A percentile compares a stretch with the other conserved stretches of the same genome.
Conservation (phyloP, 2,113 vertebrate genomes). For the Dipodomys spectabilis region DNA sequence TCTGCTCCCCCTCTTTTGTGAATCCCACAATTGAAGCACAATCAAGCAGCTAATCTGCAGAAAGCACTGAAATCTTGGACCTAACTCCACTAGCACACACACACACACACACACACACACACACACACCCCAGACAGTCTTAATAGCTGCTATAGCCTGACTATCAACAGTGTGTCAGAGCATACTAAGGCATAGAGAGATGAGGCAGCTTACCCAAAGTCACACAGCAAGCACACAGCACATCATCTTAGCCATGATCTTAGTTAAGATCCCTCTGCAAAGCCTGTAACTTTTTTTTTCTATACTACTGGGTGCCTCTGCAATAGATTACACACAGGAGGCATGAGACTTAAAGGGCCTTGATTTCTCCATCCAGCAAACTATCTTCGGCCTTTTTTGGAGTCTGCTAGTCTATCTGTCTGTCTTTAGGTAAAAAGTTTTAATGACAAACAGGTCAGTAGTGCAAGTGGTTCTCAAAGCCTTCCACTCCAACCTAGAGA, state of each 20-base stretch:
- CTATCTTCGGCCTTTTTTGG: background rate
- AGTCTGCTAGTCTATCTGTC: background rate
- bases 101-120: too few relatives aligned
- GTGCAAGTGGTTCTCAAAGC: background rate
- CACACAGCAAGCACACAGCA: background rate
- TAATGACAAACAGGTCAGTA: background rate
- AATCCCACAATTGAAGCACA: background rate
- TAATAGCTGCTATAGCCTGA: background rate
- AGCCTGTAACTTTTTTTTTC: background rate
- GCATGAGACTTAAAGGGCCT: background rate
- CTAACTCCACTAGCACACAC: too few relatives aligned
- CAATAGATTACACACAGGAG: background rate
- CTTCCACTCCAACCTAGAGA: background rate
- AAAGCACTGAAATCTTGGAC: background rate
- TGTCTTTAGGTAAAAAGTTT: background rate
- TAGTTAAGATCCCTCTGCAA: background rate
- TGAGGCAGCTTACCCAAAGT: background rate
- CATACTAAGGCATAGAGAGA: background rate
- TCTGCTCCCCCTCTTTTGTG: background rate
- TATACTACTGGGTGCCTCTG: too few relatives aligned
- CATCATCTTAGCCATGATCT: background rate
- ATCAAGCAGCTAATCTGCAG: background rate
- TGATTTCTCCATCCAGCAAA: background rate
- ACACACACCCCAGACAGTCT: background rate
- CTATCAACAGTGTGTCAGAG: background rate